These are phyloP conservation scores for Platynereis dumerilii DNA, from an alignment of 2,888 invertebrate species.

Conservation along the genomic window DNA sequence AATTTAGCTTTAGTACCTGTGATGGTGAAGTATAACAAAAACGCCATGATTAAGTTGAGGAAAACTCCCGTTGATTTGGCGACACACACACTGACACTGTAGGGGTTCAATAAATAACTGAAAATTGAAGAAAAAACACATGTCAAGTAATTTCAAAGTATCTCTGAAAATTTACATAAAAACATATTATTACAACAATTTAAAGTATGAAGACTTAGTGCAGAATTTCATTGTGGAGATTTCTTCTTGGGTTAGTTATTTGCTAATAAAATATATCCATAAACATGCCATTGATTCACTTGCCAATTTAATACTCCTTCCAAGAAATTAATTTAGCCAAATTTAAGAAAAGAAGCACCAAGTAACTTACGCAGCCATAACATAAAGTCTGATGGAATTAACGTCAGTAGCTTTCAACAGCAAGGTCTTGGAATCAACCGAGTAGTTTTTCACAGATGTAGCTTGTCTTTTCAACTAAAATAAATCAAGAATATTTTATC, in stretches of 20 bases:
- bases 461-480: conserved; percentile 33
- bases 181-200: no score
- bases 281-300: no score
- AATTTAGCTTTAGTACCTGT: no score
- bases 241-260: no score
- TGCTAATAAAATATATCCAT: no score
- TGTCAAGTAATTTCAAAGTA: no score
- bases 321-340: background rate
- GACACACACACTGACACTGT: conserved; percentile 83
- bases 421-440: conserved; percentile 25
- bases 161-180: no score
- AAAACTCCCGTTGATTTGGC: conserved; percentile 90
- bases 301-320: background rate
- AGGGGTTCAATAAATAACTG: conserved; percentile 68
- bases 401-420: conserved; percentile 25
- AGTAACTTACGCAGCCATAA: conserved; percentile 30
- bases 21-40: conserved; percentile 73
- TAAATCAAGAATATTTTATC: conserved; percentile 9
- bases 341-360: background rate
- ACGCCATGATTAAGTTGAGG: conserved; percentile 81
- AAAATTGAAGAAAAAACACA: no score
- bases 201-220: no score
- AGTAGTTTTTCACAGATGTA: conserved; percentile 22
- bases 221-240: no score
- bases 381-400: conserved; percentile 26